These are phyloP conservation scores for Phengaris arion DNA, from an alignment of 2,888 invertebrate genomes.

Conservation along the genomic window DNA sequence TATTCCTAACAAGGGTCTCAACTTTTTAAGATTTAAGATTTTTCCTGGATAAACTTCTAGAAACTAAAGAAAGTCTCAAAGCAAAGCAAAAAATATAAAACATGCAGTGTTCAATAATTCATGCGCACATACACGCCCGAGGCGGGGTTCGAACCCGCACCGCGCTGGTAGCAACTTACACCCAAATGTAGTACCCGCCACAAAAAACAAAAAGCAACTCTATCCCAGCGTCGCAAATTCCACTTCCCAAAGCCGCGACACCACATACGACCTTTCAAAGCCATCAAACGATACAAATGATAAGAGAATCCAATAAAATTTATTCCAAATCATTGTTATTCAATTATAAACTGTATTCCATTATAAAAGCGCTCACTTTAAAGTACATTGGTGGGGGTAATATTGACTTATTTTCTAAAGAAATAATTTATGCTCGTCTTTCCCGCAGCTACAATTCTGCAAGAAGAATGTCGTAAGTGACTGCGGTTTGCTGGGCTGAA, in stretches of 20 bases:
- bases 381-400: conserved; percentile 35
- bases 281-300: conserved; percentile 46
- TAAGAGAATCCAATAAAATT: conserved; percentile 50
- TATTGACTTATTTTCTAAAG: conserved; percentile 47
- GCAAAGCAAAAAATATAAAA: conserved; percentile 36
- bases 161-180: conserved; percentile 45
- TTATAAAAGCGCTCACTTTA: conserved; percentile 35
- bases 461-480: conserved; percentile 32
- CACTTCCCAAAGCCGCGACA: conserved; percentile 29
- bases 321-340: conserved; percentile 42
- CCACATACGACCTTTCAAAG: conserved; percentile 41
- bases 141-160: conserved; percentile 55
- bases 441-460: conserved; percentile 45
- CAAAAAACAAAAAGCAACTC: conserved; percentile 33
- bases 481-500: not conserved
- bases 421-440: conserved; percentile 55
- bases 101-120: conserved; percentile 43
- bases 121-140: conserved; percentile 49
- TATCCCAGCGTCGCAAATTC: conserved; percentile 23
- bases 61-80: conserved; percentile 29
- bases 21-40: not conserved
- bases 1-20: not conserved
- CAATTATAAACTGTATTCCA: conserved; percentile 38
- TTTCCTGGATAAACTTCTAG: conserved; percentile 34
- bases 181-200: conserved; percentile 35